These are phyloP conservation scores for Tragelaphus oryx DNA, from an alignment of 2,797 vertebrate species.

Conservation along the genomic window DNA sequence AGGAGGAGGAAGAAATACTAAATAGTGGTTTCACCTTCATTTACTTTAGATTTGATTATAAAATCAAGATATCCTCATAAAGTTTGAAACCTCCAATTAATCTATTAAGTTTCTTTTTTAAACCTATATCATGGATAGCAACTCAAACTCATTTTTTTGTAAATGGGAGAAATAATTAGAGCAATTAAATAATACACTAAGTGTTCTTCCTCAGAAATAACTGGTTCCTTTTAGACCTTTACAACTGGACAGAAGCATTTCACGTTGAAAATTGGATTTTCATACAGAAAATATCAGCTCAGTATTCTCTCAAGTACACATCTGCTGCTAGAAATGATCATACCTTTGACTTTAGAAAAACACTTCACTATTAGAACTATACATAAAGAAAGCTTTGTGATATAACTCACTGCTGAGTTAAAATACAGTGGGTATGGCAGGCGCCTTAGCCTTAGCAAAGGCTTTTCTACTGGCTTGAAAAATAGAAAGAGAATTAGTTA, in stretches of 20 bases:
- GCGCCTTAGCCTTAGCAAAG: neutral
- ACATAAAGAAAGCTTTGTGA: neutral
- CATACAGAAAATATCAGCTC: slow-evolving; percentile 15
- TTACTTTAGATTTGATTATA: slow-evolving; percentile 46
- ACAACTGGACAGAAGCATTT: neutral
- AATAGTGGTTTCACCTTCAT: slow-evolving; percentile 43
- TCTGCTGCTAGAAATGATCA: neutral
- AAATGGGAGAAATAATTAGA: neutral
- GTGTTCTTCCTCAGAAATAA: slow-evolving; percentile 11
- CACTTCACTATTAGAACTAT: neutral
- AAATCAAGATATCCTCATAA: slow-evolving; percentile 38
- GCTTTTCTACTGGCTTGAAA: slow-evolving; percentile 13
- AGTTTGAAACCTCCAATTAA: neutral
- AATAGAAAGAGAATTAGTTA: slow-evolving; percentile 49
- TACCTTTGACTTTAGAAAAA: neutral
- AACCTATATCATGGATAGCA: neutral
- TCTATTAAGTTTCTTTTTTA: neutral
- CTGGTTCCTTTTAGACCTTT: neutral
- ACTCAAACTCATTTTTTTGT: slow-evolving; percentile 4
- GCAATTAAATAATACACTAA: neutral
- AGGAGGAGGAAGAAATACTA: neutral
- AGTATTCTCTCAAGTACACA: neutral
- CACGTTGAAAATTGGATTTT: neutral
- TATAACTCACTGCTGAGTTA: neutral
- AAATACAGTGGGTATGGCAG: neutral